These are phyloP conservation scores for Lampris incognitus DNA, from an alignment of 2,113 vertebrate genomes.

Conservation along the genomic window DNA sequence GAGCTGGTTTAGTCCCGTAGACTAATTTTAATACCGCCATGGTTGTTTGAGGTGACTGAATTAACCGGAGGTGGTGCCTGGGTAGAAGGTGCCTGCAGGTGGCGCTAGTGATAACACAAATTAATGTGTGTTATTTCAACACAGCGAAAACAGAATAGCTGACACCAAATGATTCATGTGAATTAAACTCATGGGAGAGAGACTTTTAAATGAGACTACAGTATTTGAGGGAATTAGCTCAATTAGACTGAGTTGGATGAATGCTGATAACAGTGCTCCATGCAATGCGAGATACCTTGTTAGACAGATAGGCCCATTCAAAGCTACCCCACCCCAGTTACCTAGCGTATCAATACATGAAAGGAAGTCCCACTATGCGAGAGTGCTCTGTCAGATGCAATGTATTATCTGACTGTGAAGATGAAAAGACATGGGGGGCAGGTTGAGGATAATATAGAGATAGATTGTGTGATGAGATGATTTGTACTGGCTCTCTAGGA, in stretches of 20 bases:
- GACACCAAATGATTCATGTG: constrained; percentile 20
- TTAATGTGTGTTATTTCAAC: constrained; percentile 35
- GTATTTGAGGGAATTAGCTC: neutral
- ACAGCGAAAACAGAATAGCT: constrained; percentile 22
- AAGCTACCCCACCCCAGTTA: constrained; percentile 15
- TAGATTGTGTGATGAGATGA: constrained; percentile 71
- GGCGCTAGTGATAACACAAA: constrained; percentile 50
- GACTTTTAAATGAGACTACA: constrained; percentile 30
- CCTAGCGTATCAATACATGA: constrained; percentile 53
- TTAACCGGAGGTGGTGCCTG: constrained; percentile 54
- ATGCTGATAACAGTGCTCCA: constrained; percentile 25
- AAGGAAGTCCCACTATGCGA: constrained; percentile 53
- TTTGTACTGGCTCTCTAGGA: constrained; percentile 65
- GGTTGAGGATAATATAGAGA: constrained; percentile 71
- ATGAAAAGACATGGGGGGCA: constrained; percentile 64
- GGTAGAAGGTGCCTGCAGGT: constrained; percentile 27
- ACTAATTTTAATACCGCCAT: constrained; percentile 59
- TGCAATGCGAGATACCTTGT: constrained; percentile 18
- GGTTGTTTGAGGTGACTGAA: constrained; percentile 62
- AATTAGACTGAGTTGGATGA: constrained; percentile 13
- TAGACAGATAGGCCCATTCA: constrained; percentile 27
- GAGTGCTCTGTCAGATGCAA: constrained; percentile 59
- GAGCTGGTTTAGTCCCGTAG: constrained; percentile 61
- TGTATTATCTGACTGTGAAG: constrained; percentile 65
- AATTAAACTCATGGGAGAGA: constrained; percentile 19